Evolutionary conservation across 1,140 invertebrate genomes (phyloP), one percentile per base, ranked within the genome.

Genomic region (Spodoptera frugiperda): DNA sequence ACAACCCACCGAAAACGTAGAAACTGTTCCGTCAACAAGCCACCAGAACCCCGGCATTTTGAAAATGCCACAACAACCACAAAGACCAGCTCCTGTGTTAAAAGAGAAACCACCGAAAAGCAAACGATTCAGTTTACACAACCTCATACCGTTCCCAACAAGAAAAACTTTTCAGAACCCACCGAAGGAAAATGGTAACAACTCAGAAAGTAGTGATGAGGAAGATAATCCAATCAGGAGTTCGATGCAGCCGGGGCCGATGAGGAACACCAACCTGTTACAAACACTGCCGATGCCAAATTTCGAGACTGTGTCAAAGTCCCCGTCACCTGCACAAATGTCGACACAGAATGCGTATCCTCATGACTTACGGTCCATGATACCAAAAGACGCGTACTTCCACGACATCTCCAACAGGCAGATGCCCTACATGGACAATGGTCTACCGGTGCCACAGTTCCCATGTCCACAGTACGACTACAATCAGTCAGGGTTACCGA

Each of bases 341-440:
- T 79, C 5, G 82, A 86, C 44, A 25, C 83, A 65, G 76, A 86
- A 67, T 46, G 25, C 80, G 12, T 91, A 92, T 19, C 82, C 83
- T 48, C 85, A 87, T 49, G 89, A 92, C 39, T 74, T 89, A 63
- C 78, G 89, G n/a, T 46, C 82, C n/a, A 88, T 90, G 84, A 94
- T 95, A 67, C 95, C 95, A 14, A 95, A 95, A 91, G 95, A 95
- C 85, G 95, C 95, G 3, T 95, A 95, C 81, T 95, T 95, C 78
- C 95, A 95, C 74, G 95, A 95, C 44, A 93, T 95, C 68, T 94
- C 95, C 0, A 95, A 95, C 83, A 90, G 92, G 57, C 91, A 91
- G 76, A 86, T 91, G 87, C 89, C 89, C 0, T 93, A 91, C 59
- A 83, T 83, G 76, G 89, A 92, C 19, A 89, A 85, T 15, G 87